Base-by-base conservation (phyloP, 1,140 invertebrate species). In the Heterodera carotae region DNA sequence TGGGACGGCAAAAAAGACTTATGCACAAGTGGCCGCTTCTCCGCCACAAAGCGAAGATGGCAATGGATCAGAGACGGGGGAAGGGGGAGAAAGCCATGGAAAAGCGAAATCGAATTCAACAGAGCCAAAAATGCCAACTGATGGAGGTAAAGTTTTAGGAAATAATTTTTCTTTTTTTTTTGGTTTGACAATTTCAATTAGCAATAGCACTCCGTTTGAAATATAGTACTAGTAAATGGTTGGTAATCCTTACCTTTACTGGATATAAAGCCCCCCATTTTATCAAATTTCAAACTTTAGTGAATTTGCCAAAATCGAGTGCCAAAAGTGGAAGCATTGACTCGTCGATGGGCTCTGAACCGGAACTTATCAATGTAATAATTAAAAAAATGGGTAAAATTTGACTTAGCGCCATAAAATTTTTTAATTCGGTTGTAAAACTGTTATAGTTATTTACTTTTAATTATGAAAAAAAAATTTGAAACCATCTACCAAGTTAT, bases 11-110 rank as follows among this genome's bases (percentile, higher is more conserved):
- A 66, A 66, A 34, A 29, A 29, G 12, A 66, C 62, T 29, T 66
- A 66, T 66, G 62, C 62, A 7, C 62, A 66, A 66, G 62, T 66
- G 8, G 62, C 62, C 25, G 62, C 62, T 66, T 66, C 62, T 66
- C 62, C 62, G 12, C 62, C 62, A 66, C 62, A 31, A 66, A 66
- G 25, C 62, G 62, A 66, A 27, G 62, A 56, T 56, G 48, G 48
- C 12, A 56, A 15, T 22, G 48, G 12, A 4, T 56, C 48, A 18
- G 48, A 56, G 48, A 22, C 62, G n/a, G 62, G 62, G 8, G 62
- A 66, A 29, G 33, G 33, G 10, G 62, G 62, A n/a, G 29, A 66
- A 10, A 66, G 62, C 62, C 62, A 66, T 31, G 62, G 39, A 43
- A 43, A 43, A n/a, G 39, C 39, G 29, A 31, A 31, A 62, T 22